phyloP scores from a whole-genome alignment of 2,113 vertebrate species.

The Cinclus mexicanus region DNA sequence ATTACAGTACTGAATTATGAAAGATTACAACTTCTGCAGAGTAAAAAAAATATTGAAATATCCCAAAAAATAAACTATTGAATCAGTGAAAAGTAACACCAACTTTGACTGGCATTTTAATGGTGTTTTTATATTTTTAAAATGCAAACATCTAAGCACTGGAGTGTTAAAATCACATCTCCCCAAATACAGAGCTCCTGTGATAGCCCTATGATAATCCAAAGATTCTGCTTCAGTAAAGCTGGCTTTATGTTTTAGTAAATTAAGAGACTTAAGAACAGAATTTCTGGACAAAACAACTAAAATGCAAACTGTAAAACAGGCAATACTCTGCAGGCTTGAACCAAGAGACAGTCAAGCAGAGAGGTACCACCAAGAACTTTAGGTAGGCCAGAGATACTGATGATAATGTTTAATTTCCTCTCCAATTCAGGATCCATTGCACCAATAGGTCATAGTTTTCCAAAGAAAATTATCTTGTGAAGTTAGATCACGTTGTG shows the following conservation, averaged over 20 bases:
- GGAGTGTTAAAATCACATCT: background rate
- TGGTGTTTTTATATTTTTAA: background rate
- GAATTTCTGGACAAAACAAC: background rate
- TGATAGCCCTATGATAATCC: background rate
- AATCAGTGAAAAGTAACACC: background rate
- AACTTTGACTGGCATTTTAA: background rate
- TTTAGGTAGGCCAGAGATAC: background rate
- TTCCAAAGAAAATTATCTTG: background rate
- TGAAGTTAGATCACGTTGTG: background rate
- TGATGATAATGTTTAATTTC: background rate
- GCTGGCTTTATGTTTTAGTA: background rate
- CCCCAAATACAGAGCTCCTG: background rate
- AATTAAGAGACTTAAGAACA: background rate
- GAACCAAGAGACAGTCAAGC: background rate
- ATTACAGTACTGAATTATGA: background rate
- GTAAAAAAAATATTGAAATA: background rate
- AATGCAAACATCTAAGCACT: background rate
- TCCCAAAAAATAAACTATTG: background rate
- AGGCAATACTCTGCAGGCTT: background rate
- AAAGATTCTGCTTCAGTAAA: background rate
- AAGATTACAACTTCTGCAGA: background rate
- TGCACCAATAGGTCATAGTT: fast-evolving
- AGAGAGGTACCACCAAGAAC: background rate
- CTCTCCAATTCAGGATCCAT: background rate
- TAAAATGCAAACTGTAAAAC: background rate